Evolutionary conservation across 2,888 invertebrate genomes (phyloP).

Genomic region (Chromoteleia sp.): DNA sequence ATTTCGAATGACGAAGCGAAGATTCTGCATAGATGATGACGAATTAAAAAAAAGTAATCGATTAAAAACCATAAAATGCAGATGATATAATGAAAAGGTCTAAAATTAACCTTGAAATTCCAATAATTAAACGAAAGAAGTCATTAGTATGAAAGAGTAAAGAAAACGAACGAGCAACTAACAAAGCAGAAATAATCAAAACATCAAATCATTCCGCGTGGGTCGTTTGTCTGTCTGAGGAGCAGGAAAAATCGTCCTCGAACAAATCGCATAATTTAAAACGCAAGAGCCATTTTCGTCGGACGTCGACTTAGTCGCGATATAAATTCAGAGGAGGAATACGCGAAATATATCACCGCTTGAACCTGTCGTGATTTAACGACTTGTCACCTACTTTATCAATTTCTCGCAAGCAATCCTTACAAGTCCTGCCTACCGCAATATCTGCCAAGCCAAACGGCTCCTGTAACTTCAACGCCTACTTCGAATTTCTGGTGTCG

Average conservation of each 20-base stretch:
- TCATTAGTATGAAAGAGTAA: no score
- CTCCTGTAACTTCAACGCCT: conserved; percentile 68
- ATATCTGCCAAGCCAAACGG: conserved; percentile 64
- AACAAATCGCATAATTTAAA: conserved; percentile 27
- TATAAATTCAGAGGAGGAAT: conserved; percentile 52
- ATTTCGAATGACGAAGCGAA: no score
- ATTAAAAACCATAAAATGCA: no score
- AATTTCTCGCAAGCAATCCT: conserved; percentile 75
- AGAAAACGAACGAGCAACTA: no score
- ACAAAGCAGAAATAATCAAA: neutral
- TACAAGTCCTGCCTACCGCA: conserved; percentile 65
- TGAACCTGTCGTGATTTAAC: conserved; percentile 79
- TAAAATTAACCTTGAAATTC: no score
- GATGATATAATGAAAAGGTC: no score
- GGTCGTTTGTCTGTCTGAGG: conserved; percentile 11
- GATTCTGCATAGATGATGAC: no score
- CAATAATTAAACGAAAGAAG: no score
- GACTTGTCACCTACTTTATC: conserved; percentile 82
- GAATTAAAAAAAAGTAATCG: no score
- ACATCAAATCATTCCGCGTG: neutral
- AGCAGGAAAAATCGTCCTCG: neutral
- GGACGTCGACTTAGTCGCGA: conserved; percentile 35
- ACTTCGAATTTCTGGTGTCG: conserved; percentile 54
- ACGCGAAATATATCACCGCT: conserved; percentile 57
- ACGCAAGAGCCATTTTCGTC: conserved; percentile 9